Base-by-base conservation (phyloP, 92 coral and sea anemone genomes). In the Palythoa grandis region DNA sequence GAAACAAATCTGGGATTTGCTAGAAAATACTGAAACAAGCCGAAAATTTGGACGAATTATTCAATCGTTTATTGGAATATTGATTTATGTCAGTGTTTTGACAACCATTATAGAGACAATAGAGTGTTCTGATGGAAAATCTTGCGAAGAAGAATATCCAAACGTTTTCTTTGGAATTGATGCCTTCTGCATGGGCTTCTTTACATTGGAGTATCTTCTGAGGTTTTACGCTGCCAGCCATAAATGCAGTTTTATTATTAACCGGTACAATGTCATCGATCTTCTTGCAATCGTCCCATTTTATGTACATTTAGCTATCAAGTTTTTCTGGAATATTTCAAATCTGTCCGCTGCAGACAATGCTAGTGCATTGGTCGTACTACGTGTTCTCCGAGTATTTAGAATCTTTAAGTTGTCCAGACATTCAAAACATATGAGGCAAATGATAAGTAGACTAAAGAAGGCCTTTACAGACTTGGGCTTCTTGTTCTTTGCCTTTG, bases 401-500 rank as follows among this genome's bases (percentile, higher is more conserved):
- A 79, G 98, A 35, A 94, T 96, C 65, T 87, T 96, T 39, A 94
- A 94, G 87, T 91, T 96, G 84, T 93, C 98, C 29, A 93, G 98
- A n/a, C 98, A 96, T 82, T 96, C 98, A 19, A 88, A 75, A 70
- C 93, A 94, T 47, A 92, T 96, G 96, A 56, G 98, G 53, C 89
- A 92, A 82, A 92, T 94, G 95, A 98, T 92, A 9, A 90, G 89
- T 60, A 93, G 98, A 3, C 70, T 96, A 35, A 92, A 91, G 78
- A 92, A 93, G 74, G 98, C 98, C 5, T 60, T 96, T 70, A 79
- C 92, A 15, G 98, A 96, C 76, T 80, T 96, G 53, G 98, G 98
- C 0, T 96, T 96, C 52, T 77, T 96, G 37, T 90, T 94, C 87
- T 96, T 96, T 25, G 98, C 98, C 9, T 96, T 96, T 70, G 72